Percentiles rank a stretch among this genome's conserved stretches.
Evolutionary conservation across 2,888 invertebrate genomes (phyloP).

Genomic region (Zootermopsis nevadensis): DNA sequence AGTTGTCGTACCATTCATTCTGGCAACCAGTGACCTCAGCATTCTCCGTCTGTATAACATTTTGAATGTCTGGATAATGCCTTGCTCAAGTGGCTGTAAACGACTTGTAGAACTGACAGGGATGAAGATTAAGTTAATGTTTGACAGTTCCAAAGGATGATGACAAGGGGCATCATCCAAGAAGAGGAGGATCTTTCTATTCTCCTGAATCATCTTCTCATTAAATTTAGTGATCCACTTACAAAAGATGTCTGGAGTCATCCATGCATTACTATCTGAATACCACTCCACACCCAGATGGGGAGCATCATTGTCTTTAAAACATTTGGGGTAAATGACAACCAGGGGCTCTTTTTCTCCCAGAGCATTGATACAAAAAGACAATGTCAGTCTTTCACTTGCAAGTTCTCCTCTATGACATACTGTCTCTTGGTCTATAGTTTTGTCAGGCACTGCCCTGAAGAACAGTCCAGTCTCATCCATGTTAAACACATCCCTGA

Average conservation of each 20-base stretch:
- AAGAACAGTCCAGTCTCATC: conserved; percentile 4
- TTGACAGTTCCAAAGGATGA: conserved; percentile 36
- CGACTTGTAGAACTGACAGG: conserved; percentile 16
- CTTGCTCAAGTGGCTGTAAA: conserved; percentile 44
- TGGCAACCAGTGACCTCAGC: conserved; percentile 32
- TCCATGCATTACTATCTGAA: conserved; percentile 37
- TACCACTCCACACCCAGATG: conserved; percentile 17
- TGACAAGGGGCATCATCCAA: conserved; percentile 43
- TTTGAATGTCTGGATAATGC: conserved; percentile 40
- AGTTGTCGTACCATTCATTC: background rate
- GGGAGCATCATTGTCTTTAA: background rate
- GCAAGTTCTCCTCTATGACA: background rate
- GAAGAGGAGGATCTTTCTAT: conserved; percentile 34
- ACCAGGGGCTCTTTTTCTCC: conserved; percentile 40
- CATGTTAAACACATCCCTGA: background rate
- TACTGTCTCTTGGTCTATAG: background rate
- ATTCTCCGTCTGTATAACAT: conserved; percentile 32
- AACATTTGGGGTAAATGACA: background rate
- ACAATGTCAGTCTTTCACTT: conserved; percentile 28
- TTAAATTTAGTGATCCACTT: conserved; percentile 37
- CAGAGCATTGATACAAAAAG: conserved; percentile 38
- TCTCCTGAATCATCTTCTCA: conserved; percentile 34
- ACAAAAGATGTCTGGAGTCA: conserved; percentile 36
- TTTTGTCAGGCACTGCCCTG: background rate
- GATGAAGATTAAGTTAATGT: conserved; percentile 41